Conservation (phyloP, 2,113 vertebrate species). For the Orientallactaga bullata region DNA sequence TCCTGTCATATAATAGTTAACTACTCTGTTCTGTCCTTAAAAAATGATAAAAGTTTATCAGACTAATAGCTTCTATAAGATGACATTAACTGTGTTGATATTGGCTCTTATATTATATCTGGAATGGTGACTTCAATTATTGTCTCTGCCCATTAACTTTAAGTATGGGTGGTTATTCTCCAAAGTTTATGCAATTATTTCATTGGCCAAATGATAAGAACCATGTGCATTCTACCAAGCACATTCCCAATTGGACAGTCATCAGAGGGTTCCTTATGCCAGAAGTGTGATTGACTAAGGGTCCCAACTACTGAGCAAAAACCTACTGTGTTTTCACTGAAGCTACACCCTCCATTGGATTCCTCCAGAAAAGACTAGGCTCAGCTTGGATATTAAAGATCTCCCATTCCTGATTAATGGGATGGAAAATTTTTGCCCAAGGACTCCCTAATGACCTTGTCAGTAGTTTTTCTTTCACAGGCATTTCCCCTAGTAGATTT, state of each 20-base stretch:
- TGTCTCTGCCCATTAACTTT: constrained; percentile 30
- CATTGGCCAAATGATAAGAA: background rate
- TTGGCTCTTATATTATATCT: background rate
- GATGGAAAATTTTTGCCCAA: background rate
- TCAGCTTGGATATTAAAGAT: background rate
- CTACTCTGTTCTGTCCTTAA: background rate
- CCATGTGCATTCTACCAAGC: background rate
- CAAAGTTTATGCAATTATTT: background rate
- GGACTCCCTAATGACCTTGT: background rate
- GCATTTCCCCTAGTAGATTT: constrained; percentile 21
- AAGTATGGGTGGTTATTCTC: constrained; percentile 38
- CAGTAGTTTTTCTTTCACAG: background rate
- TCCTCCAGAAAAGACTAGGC: background rate
- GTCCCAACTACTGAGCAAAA: background rate
- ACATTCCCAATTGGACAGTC: background rate
- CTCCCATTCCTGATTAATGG: background rate
- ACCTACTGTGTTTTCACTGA: background rate
- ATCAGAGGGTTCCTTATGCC: background rate
- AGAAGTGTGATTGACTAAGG: background rate
- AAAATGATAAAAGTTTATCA: constrained; percentile 42
- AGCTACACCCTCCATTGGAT: background rate
- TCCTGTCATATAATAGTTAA: constrained; percentile 15
- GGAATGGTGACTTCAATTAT: background rate
- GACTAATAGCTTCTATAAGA: constrained; percentile 11
- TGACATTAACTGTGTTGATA: constrained; percentile 14